Conservation (phyloP, 2,797 vertebrate species). For the Chloroceryle amazona region DNA sequence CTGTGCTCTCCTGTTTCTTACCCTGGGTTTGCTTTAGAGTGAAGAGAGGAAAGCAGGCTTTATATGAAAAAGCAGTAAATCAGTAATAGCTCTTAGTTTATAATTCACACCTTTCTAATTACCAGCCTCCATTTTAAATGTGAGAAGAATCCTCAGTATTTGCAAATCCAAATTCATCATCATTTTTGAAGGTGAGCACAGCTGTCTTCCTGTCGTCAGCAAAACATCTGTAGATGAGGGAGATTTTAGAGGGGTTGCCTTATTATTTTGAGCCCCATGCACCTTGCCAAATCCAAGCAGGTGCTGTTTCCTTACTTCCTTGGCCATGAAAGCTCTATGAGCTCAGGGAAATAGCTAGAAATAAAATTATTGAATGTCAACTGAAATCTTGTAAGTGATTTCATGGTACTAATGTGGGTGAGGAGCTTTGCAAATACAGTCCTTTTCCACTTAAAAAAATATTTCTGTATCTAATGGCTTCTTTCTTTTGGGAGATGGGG, state of each 20-base stretch:
- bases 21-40: background rate
- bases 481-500: background rate
- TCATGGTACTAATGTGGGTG: background rate
- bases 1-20: background rate
- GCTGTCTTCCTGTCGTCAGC: background rate
- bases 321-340: background rate
- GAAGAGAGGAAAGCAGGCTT: background rate
- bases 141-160: background rate
- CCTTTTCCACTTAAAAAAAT: background rate
- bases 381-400: constrained; percentile 30
- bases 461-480: background rate
- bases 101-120: background rate
- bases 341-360: constrained; percentile 29
- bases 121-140: constrained; percentile 4
- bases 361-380: constrained; percentile 33
- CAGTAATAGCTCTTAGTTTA: background rate
- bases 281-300: constrained; percentile 41
- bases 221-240: background rate
- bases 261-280: background rate
- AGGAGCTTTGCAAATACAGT: background rate
- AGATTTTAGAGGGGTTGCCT: background rate
- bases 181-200: background rate
- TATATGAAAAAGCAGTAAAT: background rate
- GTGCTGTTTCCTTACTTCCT: constrained; percentile 24
- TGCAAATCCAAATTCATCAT: background rate